These are phyloP conservation scores for Malacoraja senta DNA, from an alignment of 2,797 vertebrate species.

Conservation along the genomic window DNA sequence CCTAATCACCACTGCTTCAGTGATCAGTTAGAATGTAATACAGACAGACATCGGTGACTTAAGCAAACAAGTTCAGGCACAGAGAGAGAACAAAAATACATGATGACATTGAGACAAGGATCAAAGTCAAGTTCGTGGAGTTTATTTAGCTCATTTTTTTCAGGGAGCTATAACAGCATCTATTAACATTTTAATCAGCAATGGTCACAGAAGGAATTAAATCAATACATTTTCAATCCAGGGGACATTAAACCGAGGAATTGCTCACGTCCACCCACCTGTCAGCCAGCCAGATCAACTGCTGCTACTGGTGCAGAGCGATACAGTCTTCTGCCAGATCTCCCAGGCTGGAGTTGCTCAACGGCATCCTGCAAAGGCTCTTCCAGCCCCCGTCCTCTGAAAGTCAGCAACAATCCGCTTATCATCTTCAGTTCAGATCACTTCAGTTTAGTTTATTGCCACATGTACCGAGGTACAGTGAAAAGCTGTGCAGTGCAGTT, in stretches of 20 bases:
- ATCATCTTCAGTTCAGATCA: too few species aligned
- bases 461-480: too few species aligned
- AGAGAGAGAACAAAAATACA: not conserved
- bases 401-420: too few species aligned
- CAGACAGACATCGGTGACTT: not conserved
- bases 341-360: too few species aligned
- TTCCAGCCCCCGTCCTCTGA: too few species aligned
- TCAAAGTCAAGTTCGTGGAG: not conserved
- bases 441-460: too few species aligned
- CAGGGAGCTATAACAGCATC: not conserved
- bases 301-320: too few species aligned
- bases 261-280: not conserved
- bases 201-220: not conserved
- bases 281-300: too few species aligned
- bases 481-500: too few species aligned
- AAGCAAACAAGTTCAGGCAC: conserved; percentile 20
- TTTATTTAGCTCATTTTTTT: not conserved
- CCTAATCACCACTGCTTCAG: conserved; percentile 1
- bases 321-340: too few species aligned
- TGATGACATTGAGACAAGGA: not conserved
- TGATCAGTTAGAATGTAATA: conserved; percentile 25
- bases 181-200: conserved; percentile 11
- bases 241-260: not conserved
- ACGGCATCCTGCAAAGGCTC: too few species aligned
- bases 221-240: not conserved